phyloP scores from a whole-genome alignment of 2,113 vertebrate species.

The Neolamprologus variostigma region DNA sequence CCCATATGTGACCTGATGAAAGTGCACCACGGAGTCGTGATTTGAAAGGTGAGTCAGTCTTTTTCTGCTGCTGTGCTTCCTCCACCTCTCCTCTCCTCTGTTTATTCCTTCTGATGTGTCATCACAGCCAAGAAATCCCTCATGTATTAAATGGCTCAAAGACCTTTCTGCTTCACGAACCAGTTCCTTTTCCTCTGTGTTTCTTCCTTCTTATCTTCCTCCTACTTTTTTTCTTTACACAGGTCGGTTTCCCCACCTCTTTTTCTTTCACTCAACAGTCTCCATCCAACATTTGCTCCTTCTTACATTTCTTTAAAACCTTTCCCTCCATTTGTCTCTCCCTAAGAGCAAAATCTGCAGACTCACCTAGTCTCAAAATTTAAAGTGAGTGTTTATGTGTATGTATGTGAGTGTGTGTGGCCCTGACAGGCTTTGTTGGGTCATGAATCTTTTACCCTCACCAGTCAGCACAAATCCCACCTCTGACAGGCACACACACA shows the following conservation, averaged over 20 bases:
- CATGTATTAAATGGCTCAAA: conserved; percentile 20
- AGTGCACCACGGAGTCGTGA: not conserved
- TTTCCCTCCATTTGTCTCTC: conserved; percentile 17
- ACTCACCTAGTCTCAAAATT: conserved; percentile 44
- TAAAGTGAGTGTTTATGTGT: conserved; percentile 1
- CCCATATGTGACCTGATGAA: not conserved
- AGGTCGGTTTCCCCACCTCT: not conserved
- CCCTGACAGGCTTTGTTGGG: conserved; percentile 57
- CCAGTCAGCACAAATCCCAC: conserved; percentile 56
- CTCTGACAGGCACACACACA: conserved; percentile 4
- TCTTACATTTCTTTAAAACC: not conserved
- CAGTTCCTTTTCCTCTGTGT: not conserved
- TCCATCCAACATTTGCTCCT: not conserved
- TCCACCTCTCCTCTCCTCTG: not conserved
- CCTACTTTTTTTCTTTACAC: not conserved
- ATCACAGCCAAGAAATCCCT: conserved; percentile 36
- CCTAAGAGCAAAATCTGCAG: conserved; percentile 41
- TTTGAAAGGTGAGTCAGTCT: conserved; percentile 5
- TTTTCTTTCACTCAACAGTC: not conserved
- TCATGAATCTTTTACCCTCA: conserved; percentile 64
- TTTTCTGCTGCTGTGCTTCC: conserved; percentile 15
- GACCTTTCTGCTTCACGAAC: conserved; percentile 27
- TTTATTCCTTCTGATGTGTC: conserved; percentile 28
- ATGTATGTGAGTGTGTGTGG: conserved; percentile 10
- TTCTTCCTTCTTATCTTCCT: not conserved